Base-by-base conservation (phyloP, 2,888 invertebrate genomes). In the Apoda limacodes region DNA sequence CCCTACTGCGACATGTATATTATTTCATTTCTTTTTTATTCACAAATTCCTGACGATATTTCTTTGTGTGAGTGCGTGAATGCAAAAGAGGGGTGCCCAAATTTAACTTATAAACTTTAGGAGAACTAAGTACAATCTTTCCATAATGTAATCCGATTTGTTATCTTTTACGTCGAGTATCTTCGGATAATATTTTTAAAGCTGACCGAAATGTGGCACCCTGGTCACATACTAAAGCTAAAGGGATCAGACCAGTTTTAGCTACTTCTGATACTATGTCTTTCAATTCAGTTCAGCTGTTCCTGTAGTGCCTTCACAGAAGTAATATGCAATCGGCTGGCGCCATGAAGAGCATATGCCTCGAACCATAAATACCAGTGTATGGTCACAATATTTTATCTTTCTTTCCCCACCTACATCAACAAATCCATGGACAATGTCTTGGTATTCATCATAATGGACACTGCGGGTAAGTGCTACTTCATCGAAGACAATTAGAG, bases 181-280 rank as follows among this genome's bases (percentile, higher is more conserved):
- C 30, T 20, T 34, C 20, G 22, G 24, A 32, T 2, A 39, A 34
- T 1, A 5, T 13, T 33, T 37, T 46, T 5, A 47, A 15, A 1
- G 40, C 39, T 14, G 35, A 27, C 13, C 40, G 27, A 32, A 48
- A 50, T 25, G 48, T 48, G 2, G 43, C 28, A 1, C 48, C 43
- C 32, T 50, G 43, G 9, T 50, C 44, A 34, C 46, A 46, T 3
- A 48, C 39, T 5, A 45, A 17, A 1, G 25, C 44, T 3, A 43
- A 13, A 4, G 43, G 45, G 25, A 35, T 39, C 6, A 45, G 27
- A 2, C 42, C 43, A 13, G 44, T 23, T 21, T 37, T 14, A n/a
- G 21, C 17, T 1, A 49, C 17, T 25, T 36, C 12, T 5, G 35
- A 6, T 2, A 43, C 36, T 9, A 46, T 11, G 23, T 45, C 25